Evolutionary conservation across 1,140 invertebrate genomes (phyloP).

Genomic region (Dinothrombium tinctorium): DNA sequence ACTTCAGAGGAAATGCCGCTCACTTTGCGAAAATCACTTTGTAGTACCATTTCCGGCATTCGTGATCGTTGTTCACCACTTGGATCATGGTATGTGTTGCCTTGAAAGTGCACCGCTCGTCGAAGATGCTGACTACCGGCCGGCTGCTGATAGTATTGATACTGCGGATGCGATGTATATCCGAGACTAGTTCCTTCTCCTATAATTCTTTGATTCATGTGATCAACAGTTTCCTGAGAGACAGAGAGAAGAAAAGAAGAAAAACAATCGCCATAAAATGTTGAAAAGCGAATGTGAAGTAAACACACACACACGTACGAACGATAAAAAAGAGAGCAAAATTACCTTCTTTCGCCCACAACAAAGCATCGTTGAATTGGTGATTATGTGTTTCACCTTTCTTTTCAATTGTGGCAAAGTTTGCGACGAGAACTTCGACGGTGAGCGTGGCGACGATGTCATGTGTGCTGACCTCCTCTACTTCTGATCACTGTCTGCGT

Average conservation of each 20-base stretch:
- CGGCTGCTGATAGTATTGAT: constrained; percentile 5
- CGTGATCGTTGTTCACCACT: not conserved
- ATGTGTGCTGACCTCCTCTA: too few relatives aligned
- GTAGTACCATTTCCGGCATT: constrained; percentile 60
- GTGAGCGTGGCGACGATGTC: too few relatives aligned
- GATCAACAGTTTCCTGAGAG: not conserved
- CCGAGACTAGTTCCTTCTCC: constrained; percentile 5
- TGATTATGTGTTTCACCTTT: not conserved
- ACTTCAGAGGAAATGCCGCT: constrained; percentile 82
- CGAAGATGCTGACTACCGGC: not conserved
- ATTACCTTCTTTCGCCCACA: constrained; percentile 20
- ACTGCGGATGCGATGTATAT: constrained; percentile 2
- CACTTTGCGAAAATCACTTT: constrained; percentile 78
- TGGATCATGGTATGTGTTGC: not conserved
- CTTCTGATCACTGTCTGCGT: too few relatives aligned
- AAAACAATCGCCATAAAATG: not conserved
- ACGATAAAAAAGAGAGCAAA: not conserved
- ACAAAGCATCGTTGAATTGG: constrained; percentile 18
- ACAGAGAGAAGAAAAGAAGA: not conserved
- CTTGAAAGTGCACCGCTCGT: constrained; percentile 4
- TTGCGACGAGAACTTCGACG: too few relatives aligned
- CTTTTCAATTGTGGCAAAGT: constrained; percentile 4
- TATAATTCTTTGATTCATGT: constrained; percentile 4
- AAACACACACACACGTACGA: not conserved
- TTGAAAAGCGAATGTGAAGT: not conserved